These are phyloP conservation scores for Malurus leucopterus DNA, from an alignment of 2,797 vertebrate genomes.

Conservation along the genomic window DNA sequence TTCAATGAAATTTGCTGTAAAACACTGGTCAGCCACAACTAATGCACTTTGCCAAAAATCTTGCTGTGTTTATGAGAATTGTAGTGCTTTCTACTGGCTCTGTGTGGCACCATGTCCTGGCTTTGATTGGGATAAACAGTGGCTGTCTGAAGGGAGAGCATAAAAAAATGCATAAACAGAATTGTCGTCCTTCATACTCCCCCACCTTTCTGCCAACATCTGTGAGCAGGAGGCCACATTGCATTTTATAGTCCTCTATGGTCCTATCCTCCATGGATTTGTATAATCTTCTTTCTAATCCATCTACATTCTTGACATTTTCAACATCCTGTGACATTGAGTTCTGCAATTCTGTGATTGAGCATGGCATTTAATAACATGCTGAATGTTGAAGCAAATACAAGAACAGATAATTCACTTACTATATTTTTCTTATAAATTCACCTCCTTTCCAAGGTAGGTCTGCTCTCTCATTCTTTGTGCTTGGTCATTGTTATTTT, in stretches of 20 bases:
- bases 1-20: background rate
- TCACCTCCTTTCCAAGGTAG: background rate
- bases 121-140: background rate
- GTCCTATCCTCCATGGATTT: background rate
- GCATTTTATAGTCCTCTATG: background rate
- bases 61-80: background rate
- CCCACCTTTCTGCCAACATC: background rate
- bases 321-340: background rate
- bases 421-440: background rate
- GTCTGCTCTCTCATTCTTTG: background rate
- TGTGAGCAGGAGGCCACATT: background rate
- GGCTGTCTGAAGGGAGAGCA: background rate
- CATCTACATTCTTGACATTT: background rate
- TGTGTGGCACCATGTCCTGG: background rate
- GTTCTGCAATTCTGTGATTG: background rate
- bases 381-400: background rate
- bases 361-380: background rate
- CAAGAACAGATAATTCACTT: background rate
- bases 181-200: background rate
- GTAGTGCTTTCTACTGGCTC: background rate
- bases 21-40: background rate
- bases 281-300: background rate
- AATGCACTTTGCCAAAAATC: background rate
- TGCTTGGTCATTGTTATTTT: background rate
- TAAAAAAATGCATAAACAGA: background rate